phyloP scores from a whole-genome alignment of 2,888 invertebrate species.

The Meganola albula region DNA sequence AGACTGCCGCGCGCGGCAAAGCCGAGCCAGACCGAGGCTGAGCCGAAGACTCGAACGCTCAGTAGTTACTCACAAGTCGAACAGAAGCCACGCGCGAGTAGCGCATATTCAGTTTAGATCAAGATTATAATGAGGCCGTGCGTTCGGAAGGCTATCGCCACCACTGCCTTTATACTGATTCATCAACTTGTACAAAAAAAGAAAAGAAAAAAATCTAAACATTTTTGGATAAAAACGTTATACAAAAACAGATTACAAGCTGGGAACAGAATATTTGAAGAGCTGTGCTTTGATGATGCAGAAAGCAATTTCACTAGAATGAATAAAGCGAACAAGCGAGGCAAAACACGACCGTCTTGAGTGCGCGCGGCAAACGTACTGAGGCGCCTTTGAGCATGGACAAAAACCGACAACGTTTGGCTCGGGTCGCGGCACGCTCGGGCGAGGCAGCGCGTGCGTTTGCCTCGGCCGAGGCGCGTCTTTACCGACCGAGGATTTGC shows the following conservation, averaged over 20 bases:
- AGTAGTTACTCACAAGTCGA: neutral
- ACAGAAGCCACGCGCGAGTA: neutral
- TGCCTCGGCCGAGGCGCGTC: no score
- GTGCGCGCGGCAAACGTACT: no score
- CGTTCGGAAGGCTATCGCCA: neutral
- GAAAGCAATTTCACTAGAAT: conserved; percentile 9
- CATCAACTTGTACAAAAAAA: neutral
- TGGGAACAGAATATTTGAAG: conserved; percentile 17
- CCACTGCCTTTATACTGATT: neutral
- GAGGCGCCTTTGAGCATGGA: no score
- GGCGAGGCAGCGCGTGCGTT: no score
- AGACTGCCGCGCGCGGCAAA: neutral
- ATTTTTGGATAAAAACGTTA: conserved; percentile 8
- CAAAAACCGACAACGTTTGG: no score
- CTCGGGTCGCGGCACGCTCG: no score
- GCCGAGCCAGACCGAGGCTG: neutral
- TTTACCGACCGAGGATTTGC: no score
- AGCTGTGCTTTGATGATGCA: conserved; percentile 16
- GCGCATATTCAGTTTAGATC: neutral
- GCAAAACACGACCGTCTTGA: no score
- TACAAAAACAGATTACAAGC: conserved; percentile 13
- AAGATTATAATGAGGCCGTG: neutral
- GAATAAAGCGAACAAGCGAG: no score
- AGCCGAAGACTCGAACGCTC: neutral
- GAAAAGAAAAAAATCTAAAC: conserved; percentile 7